Base-by-base conservation (phyloP, 2,888 invertebrate species). In the Leptarthrus brevirostris region DNA sequence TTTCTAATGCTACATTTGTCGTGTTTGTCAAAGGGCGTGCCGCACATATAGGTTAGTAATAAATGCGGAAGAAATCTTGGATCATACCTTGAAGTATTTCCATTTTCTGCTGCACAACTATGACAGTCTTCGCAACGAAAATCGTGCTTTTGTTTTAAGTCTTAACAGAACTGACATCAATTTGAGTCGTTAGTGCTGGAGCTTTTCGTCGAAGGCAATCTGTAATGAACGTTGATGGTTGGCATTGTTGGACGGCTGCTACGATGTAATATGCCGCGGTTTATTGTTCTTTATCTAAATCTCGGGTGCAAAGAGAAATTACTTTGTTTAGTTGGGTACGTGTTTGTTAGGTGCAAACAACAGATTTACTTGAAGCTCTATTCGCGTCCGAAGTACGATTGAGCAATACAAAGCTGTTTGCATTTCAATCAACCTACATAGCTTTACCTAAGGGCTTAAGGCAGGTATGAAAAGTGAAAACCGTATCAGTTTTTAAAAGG, bases 21-120 rank as follows among this genome's bases (percentile, higher is more conserved):
- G 58, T 4, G 58, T 20, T 36, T 16, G 20, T 10, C 12, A 10
- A 36, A 58, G 58, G 58, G 58, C 36, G 58, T 36, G 58, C 36
- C 58, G n/a, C 3, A 34, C 16, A 56, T 14, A 8, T 30, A 8
- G 3, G 30, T 30, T 5, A 5, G 4, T 30, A 30, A 30, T 40
- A 8, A 36, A 58, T 36, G 36, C 22, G 58, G 58, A 58, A 58
- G 18, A 0, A 12, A 58, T 3, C 58, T 36, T 4, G 26, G n/a
- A 26, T 54, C 16, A 24, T 16, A 16, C 2, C 10, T 58, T n/a
- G 8, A 8, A 36, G 14, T 36, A 18, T 10, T 26, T 54, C 2
- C 34, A 18, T 14, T 20, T 16, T 1, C 26, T 54, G 26, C 54
- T 34, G 14, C 22, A 58, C 36, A 36, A 34, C 22, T 54, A 12